Conservation (phyloP, 1,140 invertebrate genomes). For the Drosophila navojoa region DNA sequence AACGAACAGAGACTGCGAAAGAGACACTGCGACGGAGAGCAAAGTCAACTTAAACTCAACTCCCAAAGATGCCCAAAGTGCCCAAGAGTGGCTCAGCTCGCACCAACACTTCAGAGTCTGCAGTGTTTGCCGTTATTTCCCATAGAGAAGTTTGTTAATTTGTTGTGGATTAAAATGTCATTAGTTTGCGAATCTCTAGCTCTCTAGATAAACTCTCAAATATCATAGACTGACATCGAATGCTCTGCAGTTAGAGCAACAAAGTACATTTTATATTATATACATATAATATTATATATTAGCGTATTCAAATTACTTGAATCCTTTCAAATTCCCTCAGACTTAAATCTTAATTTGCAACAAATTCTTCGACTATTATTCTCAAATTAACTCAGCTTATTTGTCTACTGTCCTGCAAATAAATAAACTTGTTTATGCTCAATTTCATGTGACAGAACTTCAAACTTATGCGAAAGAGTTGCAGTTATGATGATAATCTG, state of each 20-base stretch:
- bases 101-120: slow-evolving; percentile 1
- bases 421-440: slow-evolving; percentile 5
- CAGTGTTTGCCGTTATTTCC: slow-evolving; percentile 21
- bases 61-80: slow-evolving; percentile 21
- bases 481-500: slow-evolving; percentile 58
- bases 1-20: slow-evolving; percentile 1
- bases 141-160: not conserved
- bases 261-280: no score
- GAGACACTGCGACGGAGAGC: slow-evolving; percentile 4
- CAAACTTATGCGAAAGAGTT: slow-evolving; percentile 13
- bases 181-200: no score
- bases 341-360: no score
- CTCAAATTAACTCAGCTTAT: not conserved
- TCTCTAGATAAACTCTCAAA: no score
- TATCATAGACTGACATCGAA: no score
- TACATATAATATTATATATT: no score
- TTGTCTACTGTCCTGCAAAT: not conserved
- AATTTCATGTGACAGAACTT: not conserved
- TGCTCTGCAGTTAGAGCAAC: no score
- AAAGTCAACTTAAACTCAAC: slow-evolving; percentile 7
- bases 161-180: not conserved
- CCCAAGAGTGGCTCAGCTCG: not conserved
- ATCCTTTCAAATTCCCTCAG: no score
- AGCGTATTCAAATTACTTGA: no score
- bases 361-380: no score